Evolutionary conservation across 2,888 invertebrate genomes (phyloP).

Genomic region (Heliconius hortense): DNA sequence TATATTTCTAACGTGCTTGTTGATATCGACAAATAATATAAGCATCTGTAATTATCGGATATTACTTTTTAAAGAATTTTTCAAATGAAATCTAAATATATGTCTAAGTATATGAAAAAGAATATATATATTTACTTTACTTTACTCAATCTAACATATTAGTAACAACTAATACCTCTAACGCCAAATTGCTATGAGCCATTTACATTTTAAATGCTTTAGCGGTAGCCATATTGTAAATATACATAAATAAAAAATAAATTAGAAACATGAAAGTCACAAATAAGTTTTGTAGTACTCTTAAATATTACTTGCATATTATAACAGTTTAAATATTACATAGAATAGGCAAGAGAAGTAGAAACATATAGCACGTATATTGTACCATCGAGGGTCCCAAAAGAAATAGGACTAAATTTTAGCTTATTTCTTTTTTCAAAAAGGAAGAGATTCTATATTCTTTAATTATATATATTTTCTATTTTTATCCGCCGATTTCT

Average conservation of each 20-base stretch:
- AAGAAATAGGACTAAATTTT: no score
- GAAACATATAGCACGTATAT: not conserved
- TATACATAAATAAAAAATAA: not conserved
- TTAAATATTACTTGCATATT: constrained; percentile 6
- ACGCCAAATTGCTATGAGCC: constrained; percentile 22
- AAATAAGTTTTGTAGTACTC: constrained; percentile 3
- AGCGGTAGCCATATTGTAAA: constrained; percentile 22
- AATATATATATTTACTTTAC: not conserved
- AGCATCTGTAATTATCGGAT: no score
- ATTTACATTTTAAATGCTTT: not conserved
- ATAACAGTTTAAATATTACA: not conserved
- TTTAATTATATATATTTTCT: no score
- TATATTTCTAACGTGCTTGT: no score
- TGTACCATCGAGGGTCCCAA: no score
- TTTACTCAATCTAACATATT: not conserved
- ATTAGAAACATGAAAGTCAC: not conserved
- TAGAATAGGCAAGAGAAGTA: constrained; percentile 2
- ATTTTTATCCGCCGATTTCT: no score
- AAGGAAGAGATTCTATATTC: no score
- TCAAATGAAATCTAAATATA: not conserved
- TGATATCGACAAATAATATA: no score
- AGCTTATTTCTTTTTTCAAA: no score
- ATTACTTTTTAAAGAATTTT: no score
- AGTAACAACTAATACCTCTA: constrained; percentile 24
- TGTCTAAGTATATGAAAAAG: not conserved